Base-by-base conservation (phyloP, 2,888 invertebrate genomes). In the Exocentrus adspersus region DNA sequence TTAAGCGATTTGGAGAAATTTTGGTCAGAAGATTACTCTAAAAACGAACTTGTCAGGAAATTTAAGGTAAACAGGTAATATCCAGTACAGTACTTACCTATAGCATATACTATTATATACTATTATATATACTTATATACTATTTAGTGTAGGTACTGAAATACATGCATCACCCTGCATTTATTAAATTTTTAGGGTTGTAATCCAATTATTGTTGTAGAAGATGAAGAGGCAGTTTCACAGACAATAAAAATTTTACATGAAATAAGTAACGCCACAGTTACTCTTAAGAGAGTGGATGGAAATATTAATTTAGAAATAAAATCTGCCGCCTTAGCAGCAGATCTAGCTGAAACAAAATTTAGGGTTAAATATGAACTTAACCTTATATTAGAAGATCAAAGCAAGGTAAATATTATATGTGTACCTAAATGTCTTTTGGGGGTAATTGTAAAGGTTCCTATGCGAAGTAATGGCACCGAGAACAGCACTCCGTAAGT, bases 171-270 rank as follows among this genome's bases (percentile, higher is more conserved):
- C n/a, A n/a, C n/a, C n/a, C n/a, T n/a, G n/a, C n/a, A n/a, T n/a
- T n/a, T n/a, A n/a, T n/a, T n/a, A 57, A 41, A 48, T 65, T 75
- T 70, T 67, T 68, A 80, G 80, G 68, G 73, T 64, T 65, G 68
- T 19, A 81, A 80, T 70, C 79, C 80, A 16, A 46, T 76, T 20
- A 69, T 80, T 64, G 75, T 74, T 63, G 68, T 75, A 12, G 72
- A 75, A 60, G 54, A 62, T 19, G 66, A 75, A 14, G 72, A 70
- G 32, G 69, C 71, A 28, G 60, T 72, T 10, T 45, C 51, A 43
- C 57, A 61, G 45, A 60, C 46, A 43, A 60, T 24, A 60, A 53
- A 53, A 64, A 67, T 59, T 45, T 76, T 68, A 17, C 57, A 30
- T 20, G 50, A 69, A 30, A 68, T 65, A 45, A 50, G 68, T 56